A percentile compares a stretch with the other conserved stretches of the same genome.
Evolutionary conservation across 1,140 invertebrate species (phyloP).

Genomic region (Colletes latitarsis): DNA sequence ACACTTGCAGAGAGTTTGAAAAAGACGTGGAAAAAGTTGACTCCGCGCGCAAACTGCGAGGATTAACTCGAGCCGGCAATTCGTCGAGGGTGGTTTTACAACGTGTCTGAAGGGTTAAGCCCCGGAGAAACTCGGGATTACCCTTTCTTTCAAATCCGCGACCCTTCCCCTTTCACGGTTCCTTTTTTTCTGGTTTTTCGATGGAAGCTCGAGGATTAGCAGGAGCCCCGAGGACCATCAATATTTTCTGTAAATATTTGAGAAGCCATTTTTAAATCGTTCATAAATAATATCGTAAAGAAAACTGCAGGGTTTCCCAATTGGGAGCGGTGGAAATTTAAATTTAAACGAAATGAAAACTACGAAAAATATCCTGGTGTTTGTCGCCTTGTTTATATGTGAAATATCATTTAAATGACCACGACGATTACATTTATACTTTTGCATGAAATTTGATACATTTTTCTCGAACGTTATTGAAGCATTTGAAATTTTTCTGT

Average conservation of each 20-base stretch:
- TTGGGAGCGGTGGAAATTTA: too few relatives aligned
- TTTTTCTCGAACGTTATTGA: too few relatives aligned
- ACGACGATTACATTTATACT: too few relatives aligned
- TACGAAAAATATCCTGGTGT: too few relatives aligned
- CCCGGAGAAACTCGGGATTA: constrained; percentile 7
- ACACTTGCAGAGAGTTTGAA: not conserved
- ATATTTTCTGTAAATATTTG: not conserved
- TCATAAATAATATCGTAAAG: constrained; percentile 6
- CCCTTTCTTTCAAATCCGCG: constrained; percentile 17
- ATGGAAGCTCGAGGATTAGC: not conserved
- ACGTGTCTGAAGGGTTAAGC: constrained; percentile 33
- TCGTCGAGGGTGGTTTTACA: constrained; percentile 21
- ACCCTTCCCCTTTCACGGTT: not conserved
- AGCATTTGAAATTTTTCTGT: too few relatives aligned
- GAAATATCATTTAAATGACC: too few relatives aligned
- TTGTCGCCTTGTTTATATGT: too few relatives aligned
- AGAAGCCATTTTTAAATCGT: not conserved
- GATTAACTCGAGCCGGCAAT: constrained; percentile 16
- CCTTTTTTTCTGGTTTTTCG: not conserved
- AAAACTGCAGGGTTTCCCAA: too few relatives aligned
- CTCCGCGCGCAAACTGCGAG: not conserved
- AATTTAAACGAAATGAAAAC: too few relatives aligned
- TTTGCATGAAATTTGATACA: too few relatives aligned
- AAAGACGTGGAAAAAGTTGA: not conserved
- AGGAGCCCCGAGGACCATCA: not conserved